These are phyloP conservation scores for Sarcophaga variegata DNA, from an alignment of 2,888 invertebrate genomes.

Conservation along the genomic window DNA sequence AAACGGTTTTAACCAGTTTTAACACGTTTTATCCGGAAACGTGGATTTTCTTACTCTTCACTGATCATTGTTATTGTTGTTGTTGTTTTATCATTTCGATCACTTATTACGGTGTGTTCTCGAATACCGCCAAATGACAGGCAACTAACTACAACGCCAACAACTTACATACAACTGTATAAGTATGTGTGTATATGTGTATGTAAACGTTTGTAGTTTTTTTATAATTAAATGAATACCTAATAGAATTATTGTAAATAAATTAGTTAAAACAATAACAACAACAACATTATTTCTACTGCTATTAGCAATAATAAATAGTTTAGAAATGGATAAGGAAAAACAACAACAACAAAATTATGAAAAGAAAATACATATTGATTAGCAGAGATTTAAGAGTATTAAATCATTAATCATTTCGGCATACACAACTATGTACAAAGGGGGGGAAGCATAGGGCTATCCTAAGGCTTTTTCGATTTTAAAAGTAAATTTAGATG, in stretches of 20 bases:
- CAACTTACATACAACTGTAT: neutral
- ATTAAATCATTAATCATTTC: too few species aligned
- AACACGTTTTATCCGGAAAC: slow-evolving; percentile 51
- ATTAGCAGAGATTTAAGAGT: too few species aligned
- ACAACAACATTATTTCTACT: neutral
- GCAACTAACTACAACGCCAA: slow-evolving; percentile 6
- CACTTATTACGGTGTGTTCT: neutral
- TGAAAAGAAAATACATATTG: too few species aligned
- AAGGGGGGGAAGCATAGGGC: too few species aligned
- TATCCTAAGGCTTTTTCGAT: too few species aligned
- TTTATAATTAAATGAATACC: neutral
- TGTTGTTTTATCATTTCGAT: too few species aligned
- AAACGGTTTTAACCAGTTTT: slow-evolving; percentile 58
- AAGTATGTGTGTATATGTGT: neutral
- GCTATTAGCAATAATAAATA: too few species aligned
- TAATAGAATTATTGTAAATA: slow-evolving; percentile 14
- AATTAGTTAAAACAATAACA: neutral
- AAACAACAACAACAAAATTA: too few species aligned
- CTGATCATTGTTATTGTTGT: neutral
- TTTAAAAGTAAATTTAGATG: too few species aligned
- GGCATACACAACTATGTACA: too few species aligned
- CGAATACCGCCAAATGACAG: slow-evolving; percentile 3
- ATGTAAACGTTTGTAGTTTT: neutral
- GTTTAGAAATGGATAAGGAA: too few species aligned
- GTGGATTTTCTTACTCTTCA: slow-evolving; percentile 16